These are phyloP conservation scores for Dryadula phaetusa DNA, from an alignment of 2,888 invertebrate genomes.

Conservation along the genomic window DNA sequence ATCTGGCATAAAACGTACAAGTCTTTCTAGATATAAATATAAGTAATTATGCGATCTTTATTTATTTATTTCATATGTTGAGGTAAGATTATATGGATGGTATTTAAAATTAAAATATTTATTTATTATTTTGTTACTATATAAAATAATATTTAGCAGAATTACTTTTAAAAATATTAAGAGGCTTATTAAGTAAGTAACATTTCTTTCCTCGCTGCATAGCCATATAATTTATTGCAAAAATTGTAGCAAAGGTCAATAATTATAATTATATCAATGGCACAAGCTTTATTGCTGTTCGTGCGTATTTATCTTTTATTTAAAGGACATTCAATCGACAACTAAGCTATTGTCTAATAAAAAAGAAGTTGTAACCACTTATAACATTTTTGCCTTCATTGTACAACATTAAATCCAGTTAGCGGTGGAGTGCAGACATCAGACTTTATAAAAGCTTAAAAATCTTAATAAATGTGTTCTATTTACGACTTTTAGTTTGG, in stretches of 20 bases:
- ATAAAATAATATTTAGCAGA: background rate
- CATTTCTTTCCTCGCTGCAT: conserved; percentile 1
- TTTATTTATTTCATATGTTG: too few species aligned
- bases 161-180: background rate
- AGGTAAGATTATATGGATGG: too few species aligned
- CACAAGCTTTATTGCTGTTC: conserved; percentile 34
- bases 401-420: conserved; percentile 61
- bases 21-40: too few species aligned
- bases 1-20: too few species aligned
- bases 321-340: conserved; percentile 38
- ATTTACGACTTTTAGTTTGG: background rate
- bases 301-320: conserved; percentile 33
- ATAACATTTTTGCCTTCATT: conserved; percentile 45
- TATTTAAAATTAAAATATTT: too few species aligned
- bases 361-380: conserved; percentile 44
- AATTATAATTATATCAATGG: conserved; percentile 39
- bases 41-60: too few species aligned
- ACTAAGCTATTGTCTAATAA: conserved; percentile 43
- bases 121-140: too few species aligned
- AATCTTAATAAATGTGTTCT: background rate
- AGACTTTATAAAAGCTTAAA: conserved; percentile 16
- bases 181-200: background rate
- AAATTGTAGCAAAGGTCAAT: conserved; percentile 34
- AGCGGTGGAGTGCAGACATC: conserved; percentile 25
- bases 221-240: conserved; percentile 24